Conservation (phyloP, 2,113 vertebrate genomes). For the Cepphus grylle region DNA sequence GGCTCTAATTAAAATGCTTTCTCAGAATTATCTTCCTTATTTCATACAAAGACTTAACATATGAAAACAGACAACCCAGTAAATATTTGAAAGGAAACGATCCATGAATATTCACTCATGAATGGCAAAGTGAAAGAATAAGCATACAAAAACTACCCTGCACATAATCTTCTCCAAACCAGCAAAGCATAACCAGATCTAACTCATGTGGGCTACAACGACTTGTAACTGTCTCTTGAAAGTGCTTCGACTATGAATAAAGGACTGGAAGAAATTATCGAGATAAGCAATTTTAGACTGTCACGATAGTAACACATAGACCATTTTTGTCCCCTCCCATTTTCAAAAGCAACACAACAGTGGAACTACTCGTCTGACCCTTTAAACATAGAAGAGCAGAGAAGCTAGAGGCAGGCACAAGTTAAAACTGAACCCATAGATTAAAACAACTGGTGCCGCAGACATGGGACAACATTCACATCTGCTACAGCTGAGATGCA, state of each 20-base stretch:
- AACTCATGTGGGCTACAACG: neutral
- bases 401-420: neutral
- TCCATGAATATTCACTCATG: neutral
- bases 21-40: neutral
- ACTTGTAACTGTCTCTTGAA: neutral
- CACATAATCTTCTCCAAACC: neutral
- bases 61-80: slow-evolving; percentile 9
- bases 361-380: neutral
- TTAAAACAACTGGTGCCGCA: neutral
- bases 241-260: neutral
- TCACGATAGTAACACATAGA: fast-evolving
- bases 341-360: neutral
- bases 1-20: slow-evolving; percentile 25
- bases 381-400: neutral
- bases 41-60: neutral
- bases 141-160: neutral
- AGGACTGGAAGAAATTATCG: neutral
- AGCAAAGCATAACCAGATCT: neutral
- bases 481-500: neutral
- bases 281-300: neutral
- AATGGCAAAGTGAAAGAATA: neutral
- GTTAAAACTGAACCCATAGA: neutral
- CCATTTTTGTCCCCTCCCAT: neutral
- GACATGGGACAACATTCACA: neutral
- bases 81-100: neutral